Evolutionary conservation across 2,888 invertebrate species (phyloP), one percentile per base, ranked within the genome.

Genomic region (Caenorhabditis doughertyi): DNA sequence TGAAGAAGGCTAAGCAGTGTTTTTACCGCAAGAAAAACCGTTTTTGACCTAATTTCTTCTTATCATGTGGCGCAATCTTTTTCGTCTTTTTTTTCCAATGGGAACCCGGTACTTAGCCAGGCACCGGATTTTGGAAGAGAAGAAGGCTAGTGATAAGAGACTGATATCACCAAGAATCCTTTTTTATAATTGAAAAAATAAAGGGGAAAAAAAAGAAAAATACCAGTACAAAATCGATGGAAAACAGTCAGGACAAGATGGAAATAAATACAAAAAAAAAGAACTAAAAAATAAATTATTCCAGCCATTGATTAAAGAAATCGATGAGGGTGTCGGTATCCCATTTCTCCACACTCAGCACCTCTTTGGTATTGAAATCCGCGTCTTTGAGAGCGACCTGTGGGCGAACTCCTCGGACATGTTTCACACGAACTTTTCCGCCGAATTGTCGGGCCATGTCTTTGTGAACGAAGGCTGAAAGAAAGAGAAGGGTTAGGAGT

Each of bases 271-370:
- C 39, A 49, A 56, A 29, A 25, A 53, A 16, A 39, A 35, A 60
- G 53, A 27, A 42, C 23, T 18, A 9, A 25, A 44, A 27, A 18
- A 55, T 32, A 39, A 39, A 53, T 47, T 51, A 62, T 73, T 91
- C 89, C 85, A 98, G 94, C 94, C 97, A 95, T 42, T 96, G 96
- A 88, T 95, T 95, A 87, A 99, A 94, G 93, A 98, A 99, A 92
- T 98, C 97, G 92, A 97, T 96, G 3, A 99, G 96, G 0, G 97
- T 96, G 92, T 99, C 98, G 0, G 98, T 98, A 92, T 98, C 96
- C 98, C 98, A 98, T 92, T 97, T 97, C 89, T 97, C 97, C 91
- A 99, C 97, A 67, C 97, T 97, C 32, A 98, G 94, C 25, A 95
- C 92, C 83, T 89, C 89, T 49, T 88, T 85, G 4, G 88, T 79